A percentile compares a stretch with the other conserved stretches of the same genome.
These are phyloP conservation scores for Elachura formosa DNA, from an alignment of 2,113 vertebrate species.

Conservation along the genomic window DNA sequence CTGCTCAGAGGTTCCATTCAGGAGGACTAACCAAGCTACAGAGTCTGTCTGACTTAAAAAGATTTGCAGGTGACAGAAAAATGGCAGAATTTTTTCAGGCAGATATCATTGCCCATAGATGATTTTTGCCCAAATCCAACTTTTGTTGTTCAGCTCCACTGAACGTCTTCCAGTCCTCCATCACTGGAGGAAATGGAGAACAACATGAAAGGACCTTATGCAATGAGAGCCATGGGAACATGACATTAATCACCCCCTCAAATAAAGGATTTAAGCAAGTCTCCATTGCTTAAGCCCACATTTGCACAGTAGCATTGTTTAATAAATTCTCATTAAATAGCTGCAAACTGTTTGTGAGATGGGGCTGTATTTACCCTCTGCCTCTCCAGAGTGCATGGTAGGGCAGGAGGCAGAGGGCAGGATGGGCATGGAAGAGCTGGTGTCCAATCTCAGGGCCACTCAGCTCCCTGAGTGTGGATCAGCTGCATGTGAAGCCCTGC, in stretches of 20 bases:
- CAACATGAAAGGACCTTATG: background rate
- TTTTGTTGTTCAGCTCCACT: background rate
- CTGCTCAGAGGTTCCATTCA: background rate
- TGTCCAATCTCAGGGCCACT: rapidly evolving
- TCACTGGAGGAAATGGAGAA: background rate
- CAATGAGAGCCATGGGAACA: background rate
- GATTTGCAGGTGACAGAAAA: background rate
- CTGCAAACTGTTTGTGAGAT: background rate
- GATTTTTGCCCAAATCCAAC: background rate
- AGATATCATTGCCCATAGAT: background rate
- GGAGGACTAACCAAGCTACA: background rate
- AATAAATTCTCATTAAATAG: background rate
- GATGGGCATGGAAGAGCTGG: background rate
- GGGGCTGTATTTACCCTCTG: rapidly evolving
- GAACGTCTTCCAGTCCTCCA: background rate
- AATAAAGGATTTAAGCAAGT: background rate
- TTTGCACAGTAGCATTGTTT: background rate
- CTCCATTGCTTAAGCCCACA: background rate
- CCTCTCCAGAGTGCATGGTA: background rate
- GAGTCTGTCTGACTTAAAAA: background rate
- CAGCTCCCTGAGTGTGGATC: rapidly evolving
- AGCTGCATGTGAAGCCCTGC: background rate
- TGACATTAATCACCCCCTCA: rapidly evolving
- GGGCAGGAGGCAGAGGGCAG: background rate
- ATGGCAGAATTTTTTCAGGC: background rate